Base-by-base conservation (phyloP, 2,888 invertebrate genomes). In the Mesochorus sp. region DNA sequence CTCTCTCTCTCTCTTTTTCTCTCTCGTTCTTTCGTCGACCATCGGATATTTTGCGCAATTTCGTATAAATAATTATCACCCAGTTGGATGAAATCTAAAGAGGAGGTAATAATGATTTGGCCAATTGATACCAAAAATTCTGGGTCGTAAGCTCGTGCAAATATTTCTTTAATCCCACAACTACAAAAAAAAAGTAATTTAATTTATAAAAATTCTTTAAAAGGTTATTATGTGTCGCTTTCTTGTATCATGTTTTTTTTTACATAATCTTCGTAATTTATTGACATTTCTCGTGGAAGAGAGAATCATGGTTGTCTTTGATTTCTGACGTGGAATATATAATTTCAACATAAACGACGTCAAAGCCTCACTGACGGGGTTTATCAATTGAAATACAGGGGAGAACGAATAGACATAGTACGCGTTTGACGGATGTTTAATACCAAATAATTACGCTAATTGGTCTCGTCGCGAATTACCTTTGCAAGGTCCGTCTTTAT, bases 1-100 rank as follows among this genome's bases (percentile, higher is more conserved):
- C 47, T 59, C 47, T 14, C 47, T 59, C 57, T 55, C 44, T 12
- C 10, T 51, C 21, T 71, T n/a, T 59, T 37, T 14, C 47, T 59
- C 57, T 55, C 44, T 12, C 10, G 39, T 14, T 71, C 62, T 42
- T 51, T 70, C 53, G 44, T 71, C 66, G 59, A 47, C 61, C 66
- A 31, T 17, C 80, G 64, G 75, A 79, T 80, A 79, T 79, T 80
- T 75, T 53, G 72, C 64, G 76, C 76, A 77, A 82, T 82, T 82
- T 82, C 73, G 76, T 79, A n/a, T n/a, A 70, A 82, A 80, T 82
- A 82, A 82, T 82, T 82, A 82, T 82, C 75, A 75, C 77, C 75
- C 59, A 79, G 73, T 75, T 73, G 74, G 67, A 80, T 77, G 55
- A 53, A 51, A 39, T 59, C n/a, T 24, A 39, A 12, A 12, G 37